Conservation (phyloP, 2,888 invertebrate species). For the Acleris holmiana region DNA sequence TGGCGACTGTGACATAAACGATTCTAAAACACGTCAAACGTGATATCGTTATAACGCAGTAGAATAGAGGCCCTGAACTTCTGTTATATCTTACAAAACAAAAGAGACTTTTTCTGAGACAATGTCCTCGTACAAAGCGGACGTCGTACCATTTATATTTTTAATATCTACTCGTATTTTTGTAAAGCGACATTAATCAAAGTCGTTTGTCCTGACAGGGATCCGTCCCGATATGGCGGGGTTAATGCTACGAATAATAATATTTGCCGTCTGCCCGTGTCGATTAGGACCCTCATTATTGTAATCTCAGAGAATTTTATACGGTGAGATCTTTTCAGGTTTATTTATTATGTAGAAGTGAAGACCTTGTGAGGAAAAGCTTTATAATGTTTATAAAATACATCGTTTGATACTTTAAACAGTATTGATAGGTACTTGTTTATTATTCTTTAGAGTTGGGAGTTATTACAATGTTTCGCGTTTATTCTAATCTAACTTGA, state of each 20-base stretch:
- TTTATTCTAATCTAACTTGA: too few relatives aligned
- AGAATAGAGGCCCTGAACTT: too few relatives aligned
- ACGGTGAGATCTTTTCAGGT: constrained; percentile 16
- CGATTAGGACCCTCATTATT: constrained; percentile 56
- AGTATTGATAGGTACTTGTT: too few relatives aligned
- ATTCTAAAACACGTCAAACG: too few relatives aligned
- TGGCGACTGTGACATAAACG: too few relatives aligned
- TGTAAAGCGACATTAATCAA: constrained; percentile 48
- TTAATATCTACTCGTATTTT: constrained; percentile 44
- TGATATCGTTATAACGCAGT: too few relatives aligned
- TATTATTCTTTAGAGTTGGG: too few relatives aligned
- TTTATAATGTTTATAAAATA: background rate
- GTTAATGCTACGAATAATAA: constrained; percentile 13
- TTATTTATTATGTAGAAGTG: constrained; percentile 14
- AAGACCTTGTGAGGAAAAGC: background rate
- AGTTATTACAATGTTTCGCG: too few relatives aligned
- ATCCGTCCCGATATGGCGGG: constrained; percentile 38
- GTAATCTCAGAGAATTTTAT: constrained; percentile 42
- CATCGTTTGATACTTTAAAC: too few relatives aligned
- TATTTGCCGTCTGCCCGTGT: constrained; percentile 34
- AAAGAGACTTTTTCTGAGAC: constrained; percentile 10
- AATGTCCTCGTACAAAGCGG: constrained; percentile 42
- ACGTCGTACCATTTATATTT: constrained; percentile 40
- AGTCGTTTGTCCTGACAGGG: constrained; percentile 39
- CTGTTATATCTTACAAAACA: constrained; percentile 1